Evolutionary conservation across 1,140 invertebrate genomes (phyloP), one percentile per base, ranked within the genome.

Genomic region (Solenopsis invicta): DNA sequence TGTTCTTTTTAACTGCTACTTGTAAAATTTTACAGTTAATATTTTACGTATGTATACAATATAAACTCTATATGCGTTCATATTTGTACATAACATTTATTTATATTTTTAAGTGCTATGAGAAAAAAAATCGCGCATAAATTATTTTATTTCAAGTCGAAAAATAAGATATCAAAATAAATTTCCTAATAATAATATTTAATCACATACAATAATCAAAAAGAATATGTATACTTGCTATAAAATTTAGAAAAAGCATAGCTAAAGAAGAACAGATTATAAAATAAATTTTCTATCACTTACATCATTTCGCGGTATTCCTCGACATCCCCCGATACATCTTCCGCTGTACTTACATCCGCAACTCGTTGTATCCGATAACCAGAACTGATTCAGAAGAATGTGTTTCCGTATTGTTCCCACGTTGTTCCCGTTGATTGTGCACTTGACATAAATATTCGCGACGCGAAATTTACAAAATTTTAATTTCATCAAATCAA

Each of bases 121-220:
- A 37, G 9, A n/a, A 66, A 66, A 37, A 1, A 6, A 34, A 10
- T 9, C 18, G 3, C 6, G 34, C 18, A 18, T 1, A 64, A 37
- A 66, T n/a, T 10, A 37, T n/a, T 66, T 64, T 34, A 62, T 62
- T 62, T n/a, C 1, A 3, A 66, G 3, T 1, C 34, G 18, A 37
- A 64, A 64, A 66, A 5, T 66, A 34, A 16, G 16, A 59, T 24
- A 18, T 64, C 18, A 66, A 0, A 29, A 24, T 12, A 29, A 10
- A n/a, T 66, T 66, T 66, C 18, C 18, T 66, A 64, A 16, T 18
- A 64, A 64, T 18, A 64, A 64, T 37, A 37, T 66, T n/a, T 66
- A 18, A 66, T 37, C 4, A 34, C 34, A 18, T 66, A 13, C 34
- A 37, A 66, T 66, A 66, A 66, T 34, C 0, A 18, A 0, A 66